Conservation (phyloP, 2,113 vertebrate species). For the Pangasianodon hypophthalmus region DNA sequence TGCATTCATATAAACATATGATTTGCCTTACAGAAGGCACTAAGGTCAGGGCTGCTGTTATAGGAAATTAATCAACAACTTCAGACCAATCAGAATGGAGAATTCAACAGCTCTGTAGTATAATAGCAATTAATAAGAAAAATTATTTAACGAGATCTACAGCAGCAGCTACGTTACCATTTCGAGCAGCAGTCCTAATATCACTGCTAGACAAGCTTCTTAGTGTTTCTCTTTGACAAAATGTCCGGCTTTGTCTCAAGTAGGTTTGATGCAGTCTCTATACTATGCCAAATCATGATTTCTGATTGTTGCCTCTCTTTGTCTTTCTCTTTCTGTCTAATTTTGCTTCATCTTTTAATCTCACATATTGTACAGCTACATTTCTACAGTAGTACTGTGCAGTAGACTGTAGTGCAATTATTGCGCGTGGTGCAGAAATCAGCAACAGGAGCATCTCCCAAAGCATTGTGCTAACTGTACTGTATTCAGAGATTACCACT, state of each 20-base stretch:
- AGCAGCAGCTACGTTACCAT: background rate
- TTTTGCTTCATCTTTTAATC: background rate
- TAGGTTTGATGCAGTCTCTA: background rate
- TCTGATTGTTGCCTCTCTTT: background rate
- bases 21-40: background rate
- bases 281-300: background rate
- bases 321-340: background rate
- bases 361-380: background rate
- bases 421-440: background rate
- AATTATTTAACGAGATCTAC: background rate
- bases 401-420: background rate
- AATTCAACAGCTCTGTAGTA: background rate
- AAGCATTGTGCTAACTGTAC: background rate
- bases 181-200: background rate
- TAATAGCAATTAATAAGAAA: background rate
- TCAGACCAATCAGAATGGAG: background rate
- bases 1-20: background rate
- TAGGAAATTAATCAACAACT: background rate
- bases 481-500: conserved; percentile 36
- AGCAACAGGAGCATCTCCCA: background rate
- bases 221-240: background rate
- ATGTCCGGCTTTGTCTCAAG: background rate
- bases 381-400: background rate
- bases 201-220: background rate
- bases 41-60: background rate